Base-by-base conservation (phyloP, 2,113 vertebrate species). In the Pseudonaja textilis region DNA sequence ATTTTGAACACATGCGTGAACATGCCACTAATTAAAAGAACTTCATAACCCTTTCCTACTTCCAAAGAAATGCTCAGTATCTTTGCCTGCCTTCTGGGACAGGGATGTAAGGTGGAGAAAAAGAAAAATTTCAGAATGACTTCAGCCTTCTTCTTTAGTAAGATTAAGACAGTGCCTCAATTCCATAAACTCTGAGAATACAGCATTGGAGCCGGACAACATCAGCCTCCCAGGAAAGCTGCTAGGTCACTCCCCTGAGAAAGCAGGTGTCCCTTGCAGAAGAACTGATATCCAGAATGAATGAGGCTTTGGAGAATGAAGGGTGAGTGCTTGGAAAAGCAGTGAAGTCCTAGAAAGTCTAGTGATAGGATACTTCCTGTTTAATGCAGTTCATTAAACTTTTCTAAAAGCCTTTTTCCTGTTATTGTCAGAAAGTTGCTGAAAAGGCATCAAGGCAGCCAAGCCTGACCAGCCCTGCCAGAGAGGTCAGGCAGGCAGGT, bases 321-420 rank as follows among this genome's bases (percentile, higher is more conserved):
- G 18, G 10, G 39, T n/a, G 26, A 69, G 1, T 85, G 45, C 22
- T 85, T 89, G 69, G 69, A 54, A 26, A 26, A 57, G 42, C 89
- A 93, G 74, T 16, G 1, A 91, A 95, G 93, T 93, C 95, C 92
- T 96, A 96, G 93, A 97, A 95, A 96, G 95, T 61, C 93, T 94
- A 95, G 95, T 96, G 96, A 95, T 95, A 59, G 57, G 85, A 91
- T 90, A 85, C 89, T 96, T 96, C 96, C 95, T 96, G 96, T 90
- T 94, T 3, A 0, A 94, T 95, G 85, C 0, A 0, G 55, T 95
- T 95, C 95, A 95, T 96, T 96, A 95, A 97, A 87, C 74, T 94
- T 90, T 91, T 81, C 18, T 93, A 64, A 94, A 96, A 89, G 55
- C 20, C 55, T 18, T 94, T 93, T 95, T 96, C 93, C 95, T 94